Conservation (phyloP, 2,113 vertebrate genomes). For the Struthio camelus region DNA sequence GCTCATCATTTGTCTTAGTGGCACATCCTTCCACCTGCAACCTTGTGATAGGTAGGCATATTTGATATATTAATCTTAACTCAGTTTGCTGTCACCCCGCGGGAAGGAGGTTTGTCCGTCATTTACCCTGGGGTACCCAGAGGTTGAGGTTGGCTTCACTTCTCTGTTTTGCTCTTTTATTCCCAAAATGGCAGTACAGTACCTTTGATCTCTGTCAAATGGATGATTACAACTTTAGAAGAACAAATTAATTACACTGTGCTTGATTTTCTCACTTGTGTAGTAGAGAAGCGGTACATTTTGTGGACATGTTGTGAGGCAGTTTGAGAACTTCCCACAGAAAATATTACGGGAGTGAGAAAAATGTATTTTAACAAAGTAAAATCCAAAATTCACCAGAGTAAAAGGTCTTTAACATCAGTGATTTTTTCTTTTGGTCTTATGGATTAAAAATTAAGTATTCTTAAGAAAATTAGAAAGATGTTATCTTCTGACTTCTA, state of each 20-base stretch:
- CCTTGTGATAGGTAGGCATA: neutral
- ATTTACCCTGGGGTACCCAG: neutral
- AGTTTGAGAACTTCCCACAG: neutral
- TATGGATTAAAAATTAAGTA: neutral
- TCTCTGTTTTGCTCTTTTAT: neutral
- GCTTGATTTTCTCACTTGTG: conserved; percentile 19
- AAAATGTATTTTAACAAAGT: neutral
- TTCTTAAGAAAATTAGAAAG: neutral
- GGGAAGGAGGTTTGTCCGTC: neutral
- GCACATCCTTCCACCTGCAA: neutral
- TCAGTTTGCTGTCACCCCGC: neutral
- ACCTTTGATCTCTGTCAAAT: conserved; percentile 20
- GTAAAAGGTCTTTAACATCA: neutral
- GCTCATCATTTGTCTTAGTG: neutral
- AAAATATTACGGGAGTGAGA: neutral
- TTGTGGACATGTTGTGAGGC: neutral
- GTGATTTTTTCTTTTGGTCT: neutral
- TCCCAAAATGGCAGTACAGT: neutral
- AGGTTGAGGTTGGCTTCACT: neutral
- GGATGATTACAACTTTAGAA: conserved; percentile 36
- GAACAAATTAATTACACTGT: conserved; percentile 7
- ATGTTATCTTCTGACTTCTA: neutral
- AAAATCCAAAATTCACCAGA: neutral
- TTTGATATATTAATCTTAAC: neutral
- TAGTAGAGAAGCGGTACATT: neutral